phyloP scores from a whole-genome alignment of 1,140 invertebrate genomes.

The Diprion similis region DNA sequence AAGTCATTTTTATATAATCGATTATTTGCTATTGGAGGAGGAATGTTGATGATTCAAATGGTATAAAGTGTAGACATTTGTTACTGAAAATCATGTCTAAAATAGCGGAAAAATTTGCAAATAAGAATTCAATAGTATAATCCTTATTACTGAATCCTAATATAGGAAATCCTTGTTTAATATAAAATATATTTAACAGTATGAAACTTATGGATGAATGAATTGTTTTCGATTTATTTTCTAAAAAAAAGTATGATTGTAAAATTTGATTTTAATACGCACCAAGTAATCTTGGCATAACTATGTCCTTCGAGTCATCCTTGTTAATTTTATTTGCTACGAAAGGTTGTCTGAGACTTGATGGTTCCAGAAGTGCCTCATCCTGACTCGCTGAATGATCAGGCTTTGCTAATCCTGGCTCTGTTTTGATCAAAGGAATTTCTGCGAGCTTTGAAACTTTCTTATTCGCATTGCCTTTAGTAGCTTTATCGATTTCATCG shows the following conservation, averaged over 20 bases:
- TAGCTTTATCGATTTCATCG: conserved; percentile 32
- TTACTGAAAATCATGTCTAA: not conserved
- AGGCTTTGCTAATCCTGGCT: conserved; percentile 15
- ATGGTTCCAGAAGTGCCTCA: conserved; percentile 25
- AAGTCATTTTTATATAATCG: no score
- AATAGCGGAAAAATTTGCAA: conserved; percentile 2
- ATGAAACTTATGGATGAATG: no score
- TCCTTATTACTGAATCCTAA: conserved; percentile 10
- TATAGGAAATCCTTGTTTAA: not conserved
- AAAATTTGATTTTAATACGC: conserved; percentile 35
- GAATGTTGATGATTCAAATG: no score
- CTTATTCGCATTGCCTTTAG: conserved; percentile 33
- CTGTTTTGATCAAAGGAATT: conserved; percentile 21
- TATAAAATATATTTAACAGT: no score
- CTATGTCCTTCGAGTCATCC: conserved; percentile 48
- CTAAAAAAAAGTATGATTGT: no score
- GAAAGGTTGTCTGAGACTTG: conserved; percentile 40
- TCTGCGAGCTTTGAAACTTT: conserved; percentile 19
- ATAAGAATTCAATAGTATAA: conserved; percentile 23
- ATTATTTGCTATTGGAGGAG: no score
- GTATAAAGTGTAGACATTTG: no score
- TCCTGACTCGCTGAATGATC: conserved; percentile 22
- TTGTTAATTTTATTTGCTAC: conserved; percentile 41
- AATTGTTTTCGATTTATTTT: no score
- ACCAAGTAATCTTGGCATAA: conserved; percentile 59